Percentiles rank a stretch among this genome's conserved stretches.
phyloP scores from a whole-genome alignment of 2,113 vertebrate genomes.

The Lycocorax pyrrhopterus region DNA sequence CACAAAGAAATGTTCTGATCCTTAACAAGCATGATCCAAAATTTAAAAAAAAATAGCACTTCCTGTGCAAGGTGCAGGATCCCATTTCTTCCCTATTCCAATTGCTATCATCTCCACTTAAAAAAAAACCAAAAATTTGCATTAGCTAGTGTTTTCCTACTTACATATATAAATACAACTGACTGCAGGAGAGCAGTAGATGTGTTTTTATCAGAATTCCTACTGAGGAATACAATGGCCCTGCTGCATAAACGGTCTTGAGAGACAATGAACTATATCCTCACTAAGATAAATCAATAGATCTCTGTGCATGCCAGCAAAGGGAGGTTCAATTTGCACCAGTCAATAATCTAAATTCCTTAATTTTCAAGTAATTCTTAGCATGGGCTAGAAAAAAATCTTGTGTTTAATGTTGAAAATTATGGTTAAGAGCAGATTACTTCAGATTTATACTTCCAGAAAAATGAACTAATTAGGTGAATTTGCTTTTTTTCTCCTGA shows the following conservation, averaged over 20 bases:
- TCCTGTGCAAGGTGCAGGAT: background rate
- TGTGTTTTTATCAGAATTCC: background rate
- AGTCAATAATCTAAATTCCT: background rate
- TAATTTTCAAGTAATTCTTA: background rate
- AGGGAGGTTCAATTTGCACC: background rate
- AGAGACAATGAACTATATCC: background rate
- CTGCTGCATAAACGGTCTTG: background rate
- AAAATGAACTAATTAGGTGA: background rate
- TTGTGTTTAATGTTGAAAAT: background rate
- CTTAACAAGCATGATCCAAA: background rate
- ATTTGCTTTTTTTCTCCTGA: background rate
- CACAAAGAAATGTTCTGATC: conserved; percentile 18
- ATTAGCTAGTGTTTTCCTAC: background rate
- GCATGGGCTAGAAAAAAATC: background rate
- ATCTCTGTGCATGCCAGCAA: background rate
- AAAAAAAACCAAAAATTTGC: background rate
- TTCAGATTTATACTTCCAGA: background rate
- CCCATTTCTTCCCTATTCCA: background rate
- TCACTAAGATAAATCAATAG: background rate
- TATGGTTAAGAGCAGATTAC: background rate
- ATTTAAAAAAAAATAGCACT: background rate
- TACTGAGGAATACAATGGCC: background rate
- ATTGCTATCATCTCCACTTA: background rate
- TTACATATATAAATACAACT: background rate
- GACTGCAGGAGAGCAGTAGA: background rate